Conservation (phyloP, 2,888 invertebrate genomes). For the Pristionchus fissidentatus region DNA sequence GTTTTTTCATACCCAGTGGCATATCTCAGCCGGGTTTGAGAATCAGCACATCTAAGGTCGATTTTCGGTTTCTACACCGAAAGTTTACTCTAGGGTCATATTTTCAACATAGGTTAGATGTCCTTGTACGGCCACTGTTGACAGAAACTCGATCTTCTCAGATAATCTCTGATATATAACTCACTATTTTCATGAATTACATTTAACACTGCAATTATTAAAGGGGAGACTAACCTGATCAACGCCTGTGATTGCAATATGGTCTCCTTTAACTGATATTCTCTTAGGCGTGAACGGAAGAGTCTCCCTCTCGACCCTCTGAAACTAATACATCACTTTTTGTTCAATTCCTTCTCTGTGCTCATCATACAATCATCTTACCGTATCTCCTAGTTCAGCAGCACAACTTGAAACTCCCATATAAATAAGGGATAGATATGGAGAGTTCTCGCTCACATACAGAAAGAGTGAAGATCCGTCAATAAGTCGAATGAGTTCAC, state of each 20-base stretch:
- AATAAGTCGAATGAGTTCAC: neutral
- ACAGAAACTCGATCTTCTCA: too few relatives aligned
- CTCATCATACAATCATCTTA: neutral
- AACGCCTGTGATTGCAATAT: slow-evolving; percentile 54
- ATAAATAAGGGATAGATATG: neutral
- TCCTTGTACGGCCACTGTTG: too few relatives aligned
- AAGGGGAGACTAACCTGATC: slow-evolving; percentile 54
- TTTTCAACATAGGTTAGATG: too few relatives aligned
- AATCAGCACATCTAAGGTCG: too few relatives aligned
- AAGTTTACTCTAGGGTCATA: too few relatives aligned
- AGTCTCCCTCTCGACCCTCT: slow-evolving; percentile 56
- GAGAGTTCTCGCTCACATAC: slow-evolving; percentile 23
- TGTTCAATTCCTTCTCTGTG: neutral
- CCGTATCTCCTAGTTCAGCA: slow-evolving; percentile 16
- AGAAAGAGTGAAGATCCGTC: slow-evolving; percentile 26
- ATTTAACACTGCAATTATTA: too few relatives aligned
- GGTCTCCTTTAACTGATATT: slow-evolving; percentile 53
- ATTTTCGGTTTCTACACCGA: too few relatives aligned
- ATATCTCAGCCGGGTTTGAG: too few relatives aligned
- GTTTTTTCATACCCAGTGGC: too few relatives aligned
- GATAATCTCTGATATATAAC: too few relatives aligned
- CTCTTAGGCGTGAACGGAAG: slow-evolving; percentile 55
- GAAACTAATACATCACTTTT: neutral
- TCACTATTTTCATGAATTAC: too few relatives aligned
- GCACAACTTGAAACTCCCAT: neutral